Percentiles rank a stretch among this genome's conserved stretches.
phyloP scores from a whole-genome alignment of 1,140 invertebrate species.

The Caenorhabditis brenneri region DNA sequence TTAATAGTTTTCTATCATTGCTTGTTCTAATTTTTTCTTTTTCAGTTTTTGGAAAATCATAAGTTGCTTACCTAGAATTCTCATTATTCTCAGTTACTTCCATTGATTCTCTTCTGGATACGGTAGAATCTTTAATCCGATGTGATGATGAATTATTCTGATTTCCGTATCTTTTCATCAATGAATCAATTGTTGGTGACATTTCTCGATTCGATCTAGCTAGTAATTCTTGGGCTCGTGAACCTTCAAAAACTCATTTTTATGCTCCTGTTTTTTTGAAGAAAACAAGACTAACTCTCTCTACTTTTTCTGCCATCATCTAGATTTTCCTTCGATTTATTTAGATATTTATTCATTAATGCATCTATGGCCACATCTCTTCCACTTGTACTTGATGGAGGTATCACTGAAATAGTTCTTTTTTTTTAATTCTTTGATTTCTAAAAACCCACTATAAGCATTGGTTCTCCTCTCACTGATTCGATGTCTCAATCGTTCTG shows the following conservation, averaged over 20 bases:
- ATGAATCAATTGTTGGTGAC: constrained; percentile 30
- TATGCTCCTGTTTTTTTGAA: background rate
- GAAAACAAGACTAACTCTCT: background rate
- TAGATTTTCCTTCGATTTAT: constrained; percentile 43
- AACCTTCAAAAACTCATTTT: constrained; percentile 12
- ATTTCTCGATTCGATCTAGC: constrained; percentile 2
- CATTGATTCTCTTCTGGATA: constrained; percentile 22
- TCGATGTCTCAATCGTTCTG: constrained; percentile 26
- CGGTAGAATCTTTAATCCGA: constrained; percentile 24
- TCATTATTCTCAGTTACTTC: background rate
- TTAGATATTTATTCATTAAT: constrained; percentile 41
- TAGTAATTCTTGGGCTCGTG: constrained; percentile 10
- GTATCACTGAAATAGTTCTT: background rate
- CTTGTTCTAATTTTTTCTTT: no score
- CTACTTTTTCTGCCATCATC: constrained; percentile 40
- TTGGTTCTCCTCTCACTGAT: constrained; percentile 29
- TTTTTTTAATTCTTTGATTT: background rate
- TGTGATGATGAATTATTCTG: constrained; percentile 9
- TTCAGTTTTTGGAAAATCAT: no score
- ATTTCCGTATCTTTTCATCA: constrained; percentile 40
- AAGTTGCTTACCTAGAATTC: background rate
- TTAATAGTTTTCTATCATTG: no score
- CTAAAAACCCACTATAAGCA: background rate
- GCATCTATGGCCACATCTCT: constrained; percentile 16
- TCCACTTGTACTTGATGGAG: constrained; percentile 22